Evolutionary conservation across 2,797 vertebrate genomes (phyloP), one percentile per base, ranked within the genome.

Genomic region (Gymnothorax reevesii): DNA sequence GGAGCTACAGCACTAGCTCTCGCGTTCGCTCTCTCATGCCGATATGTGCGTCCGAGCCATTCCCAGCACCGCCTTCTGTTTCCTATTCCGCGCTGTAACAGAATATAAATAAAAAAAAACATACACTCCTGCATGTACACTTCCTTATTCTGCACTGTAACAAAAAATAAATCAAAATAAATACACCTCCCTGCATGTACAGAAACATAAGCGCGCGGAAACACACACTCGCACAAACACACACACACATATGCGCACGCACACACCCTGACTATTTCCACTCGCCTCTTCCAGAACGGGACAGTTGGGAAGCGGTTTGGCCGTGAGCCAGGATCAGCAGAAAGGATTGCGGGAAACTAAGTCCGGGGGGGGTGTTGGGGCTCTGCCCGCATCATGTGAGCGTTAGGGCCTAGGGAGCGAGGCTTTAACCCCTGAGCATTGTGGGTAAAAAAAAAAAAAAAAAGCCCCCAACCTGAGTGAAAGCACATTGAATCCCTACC

Each of bases 291-390:
- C 22, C 33, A 27, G 75, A 4, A n/a, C 62, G 20, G 75, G 49
- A 22, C 42, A 49, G 42, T 1, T 17, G n/a, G 75, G 49, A n/a
- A 54, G 49, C 17, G 2, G 33, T 27, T 22, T 79, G 73, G 13
- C 12, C 33, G 20, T n/a, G 84, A 55, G 57, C 71, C 84, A 88
- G 64, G 87, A 64, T 83, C 80, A 86, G 27, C 15, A 79, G n/a
- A 62, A 15, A 15, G 10, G 80, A 84, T 88, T 52, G 69, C 79
- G 73, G 55, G 60, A 84, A 42, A 73, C 79, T 87, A 62, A 77
- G 57, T 42, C 33, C 33, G 33, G 33, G 33, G 33, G 33, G 33
- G 33, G 33, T 42, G 33, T 42, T 42, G 33, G 33, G 33, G 33
- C 33, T 42, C 33, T 42, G 33, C 33, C 33, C 33, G 33, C 33